These are phyloP conservation scores for Chinchilla lanigera DNA, from an alignment of 2,113 vertebrate genomes.

Conservation along the genomic window DNA sequence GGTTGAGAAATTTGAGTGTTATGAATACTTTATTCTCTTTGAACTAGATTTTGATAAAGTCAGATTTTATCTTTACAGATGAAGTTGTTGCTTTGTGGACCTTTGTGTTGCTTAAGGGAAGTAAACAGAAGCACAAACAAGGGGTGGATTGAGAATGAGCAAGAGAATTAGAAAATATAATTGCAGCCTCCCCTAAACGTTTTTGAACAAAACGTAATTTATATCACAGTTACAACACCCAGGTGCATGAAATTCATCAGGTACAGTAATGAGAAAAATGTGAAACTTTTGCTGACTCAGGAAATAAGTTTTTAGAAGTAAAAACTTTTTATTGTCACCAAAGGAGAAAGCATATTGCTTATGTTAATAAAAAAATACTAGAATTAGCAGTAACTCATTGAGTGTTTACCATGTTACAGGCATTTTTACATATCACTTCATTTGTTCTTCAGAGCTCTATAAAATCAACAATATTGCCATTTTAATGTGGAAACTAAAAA, in stretches of 20 bases:
- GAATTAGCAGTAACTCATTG: not conserved
- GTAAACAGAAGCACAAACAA: not conserved
- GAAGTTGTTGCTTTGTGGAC: not conserved
- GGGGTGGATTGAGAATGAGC: conserved; percentile 11
- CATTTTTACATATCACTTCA: not conserved
- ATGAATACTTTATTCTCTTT: conserved; percentile 23
- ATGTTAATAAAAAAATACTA: conserved; percentile 5
- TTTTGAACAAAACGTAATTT: conserved; percentile 11
- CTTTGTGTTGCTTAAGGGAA: conserved; percentile 20
- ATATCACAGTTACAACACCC: not conserved
- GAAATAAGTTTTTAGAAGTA: conserved; percentile 45
- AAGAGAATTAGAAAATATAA: conserved; percentile 8
- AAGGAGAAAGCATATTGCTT: not conserved
- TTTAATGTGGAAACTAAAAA: not conserved
- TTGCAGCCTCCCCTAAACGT: not conserved
- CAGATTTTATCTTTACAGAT: conserved; percentile 6
- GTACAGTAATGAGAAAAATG: not conserved
- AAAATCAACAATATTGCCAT: not conserved
- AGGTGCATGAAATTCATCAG: not conserved
- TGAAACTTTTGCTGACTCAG: not conserved
- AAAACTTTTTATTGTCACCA: not conserved
- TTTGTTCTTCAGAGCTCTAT: not conserved
- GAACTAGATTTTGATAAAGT: conserved; percentile 2
- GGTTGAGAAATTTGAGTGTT: not conserved
- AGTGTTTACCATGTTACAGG: not conserved